Evolutionary conservation across 2,797 vertebrate species (phyloP).

Genomic region (Lepus oiostolus): DNA sequence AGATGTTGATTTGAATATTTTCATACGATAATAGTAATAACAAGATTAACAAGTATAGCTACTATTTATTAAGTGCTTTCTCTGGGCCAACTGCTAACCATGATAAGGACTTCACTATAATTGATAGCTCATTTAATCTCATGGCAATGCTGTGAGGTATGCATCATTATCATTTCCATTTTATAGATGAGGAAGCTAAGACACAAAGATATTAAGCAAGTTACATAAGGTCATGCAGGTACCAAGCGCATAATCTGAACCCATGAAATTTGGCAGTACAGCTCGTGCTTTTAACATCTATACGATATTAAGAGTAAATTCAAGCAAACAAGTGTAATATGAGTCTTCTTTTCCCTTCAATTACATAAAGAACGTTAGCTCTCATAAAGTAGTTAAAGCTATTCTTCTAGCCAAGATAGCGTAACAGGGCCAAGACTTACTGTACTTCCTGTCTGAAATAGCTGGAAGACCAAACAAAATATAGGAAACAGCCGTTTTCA

Average conservation of each 20-base stretch:
- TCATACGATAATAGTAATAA: neutral
- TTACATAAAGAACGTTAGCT: neutral
- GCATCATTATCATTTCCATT: neutral
- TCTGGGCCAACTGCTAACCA: neutral
- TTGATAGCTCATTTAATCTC: neutral
- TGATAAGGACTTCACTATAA: neutral
- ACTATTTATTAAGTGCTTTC: neutral
- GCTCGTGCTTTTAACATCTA: neutral
- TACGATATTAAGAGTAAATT: neutral
- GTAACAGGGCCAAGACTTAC: neutral
- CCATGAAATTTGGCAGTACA: neutral
- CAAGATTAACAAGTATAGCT: neutral
- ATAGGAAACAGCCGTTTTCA: neutral
- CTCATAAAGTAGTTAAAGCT: neutral
- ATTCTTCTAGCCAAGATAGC: neutral
- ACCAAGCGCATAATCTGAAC: neutral
- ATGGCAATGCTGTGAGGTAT: neutral
- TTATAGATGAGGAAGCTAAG: neutral
- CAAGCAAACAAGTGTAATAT: neutral
- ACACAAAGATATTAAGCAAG: neutral
- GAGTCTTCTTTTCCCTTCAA: neutral
- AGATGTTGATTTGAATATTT: neutral
- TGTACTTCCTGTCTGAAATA: neutral
- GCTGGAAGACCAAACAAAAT: neutral
- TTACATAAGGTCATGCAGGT: neutral